phyloP scores from a whole-genome alignment of 1,140 invertebrate genomes.

The Atta cephalotes region DNA sequence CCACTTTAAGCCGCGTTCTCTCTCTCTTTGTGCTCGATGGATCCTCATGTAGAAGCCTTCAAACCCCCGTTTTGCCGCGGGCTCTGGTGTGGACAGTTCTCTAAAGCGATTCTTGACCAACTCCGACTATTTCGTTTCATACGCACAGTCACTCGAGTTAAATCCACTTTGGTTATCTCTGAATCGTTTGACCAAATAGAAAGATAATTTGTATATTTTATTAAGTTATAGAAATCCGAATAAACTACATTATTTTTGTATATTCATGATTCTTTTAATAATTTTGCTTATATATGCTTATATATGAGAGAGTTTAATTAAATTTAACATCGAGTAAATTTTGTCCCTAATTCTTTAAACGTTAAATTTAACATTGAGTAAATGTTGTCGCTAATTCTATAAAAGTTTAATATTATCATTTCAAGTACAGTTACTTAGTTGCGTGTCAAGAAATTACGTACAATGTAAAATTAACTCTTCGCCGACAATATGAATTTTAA shows the following conservation, averaged over 20 bases:
- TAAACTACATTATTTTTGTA: not conserved
- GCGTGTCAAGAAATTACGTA: not conserved
- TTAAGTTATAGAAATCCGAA: not conserved
- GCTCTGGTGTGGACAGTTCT: conserved; percentile 61
- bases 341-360: not conserved
- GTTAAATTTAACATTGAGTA: not conserved
- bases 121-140: conserved; percentile 52
- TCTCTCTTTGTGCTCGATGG: conserved; percentile 53
- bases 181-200: conserved; percentile 9
- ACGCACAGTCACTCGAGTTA: conserved; percentile 29
- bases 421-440: not conserved
- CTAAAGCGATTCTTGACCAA: conserved; percentile 67
- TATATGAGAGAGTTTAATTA: not conserved
- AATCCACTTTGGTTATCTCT: conserved; percentile 44
- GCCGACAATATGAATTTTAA: no score
- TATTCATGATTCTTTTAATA: not conserved
- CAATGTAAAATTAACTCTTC: no score
- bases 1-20: conserved; percentile 64
- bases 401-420: not conserved
- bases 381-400: not conserved
- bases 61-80: conserved; percentile 51
- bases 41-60: conserved; percentile 60
- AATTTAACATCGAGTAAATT: not conserved
- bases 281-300: not conserved
- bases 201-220: not conserved